These are phyloP conservation scores for Drosophila neoperkinsi DNA, from an alignment of 2,888 invertebrate species.

Conservation along the genomic window DNA sequence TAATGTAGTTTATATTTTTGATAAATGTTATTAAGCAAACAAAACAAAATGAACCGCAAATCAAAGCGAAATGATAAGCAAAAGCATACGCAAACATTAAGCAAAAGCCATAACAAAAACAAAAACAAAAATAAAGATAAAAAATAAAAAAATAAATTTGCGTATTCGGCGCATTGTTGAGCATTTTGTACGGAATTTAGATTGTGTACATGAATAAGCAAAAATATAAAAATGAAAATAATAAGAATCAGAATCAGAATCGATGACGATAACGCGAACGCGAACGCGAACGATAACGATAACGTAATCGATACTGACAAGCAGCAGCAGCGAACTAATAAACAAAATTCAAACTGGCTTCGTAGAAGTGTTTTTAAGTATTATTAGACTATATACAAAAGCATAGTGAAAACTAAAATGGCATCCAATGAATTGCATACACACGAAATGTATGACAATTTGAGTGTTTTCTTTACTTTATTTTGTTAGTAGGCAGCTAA, in stretches of 20 bases:
- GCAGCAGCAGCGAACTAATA: slow-evolving; percentile 59
- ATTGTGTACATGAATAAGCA: slow-evolving; percentile 56
- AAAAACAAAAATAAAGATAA: background rate
- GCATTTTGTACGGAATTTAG: slow-evolving; percentile 74
- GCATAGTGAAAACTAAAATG: slow-evolving; percentile 42
- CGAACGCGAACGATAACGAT: slow-evolving; percentile 16
- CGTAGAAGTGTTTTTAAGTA: slow-evolving; percentile 81
- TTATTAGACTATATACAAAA: slow-evolving; percentile 69
- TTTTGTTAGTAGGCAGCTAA: slow-evolving; percentile 36
- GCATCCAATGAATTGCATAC: slow-evolving; percentile 25
- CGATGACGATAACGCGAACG: slow-evolving; percentile 18
- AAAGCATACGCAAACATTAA: slow-evolving; percentile 33
- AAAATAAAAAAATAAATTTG: slow-evolving; percentile 5
- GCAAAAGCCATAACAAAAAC: slow-evolving; percentile 20
- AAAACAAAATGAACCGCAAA: slow-evolving; percentile 30
- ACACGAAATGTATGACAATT: slow-evolving; percentile 19
- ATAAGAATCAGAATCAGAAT: background rate
- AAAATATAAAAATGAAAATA: slow-evolving; percentile 6
- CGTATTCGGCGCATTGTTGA: slow-evolving; percentile 63
- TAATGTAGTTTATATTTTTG: slow-evolving; percentile 83
- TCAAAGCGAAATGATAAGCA: slow-evolving; percentile 48
- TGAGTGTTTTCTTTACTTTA: slow-evolving; percentile 6
- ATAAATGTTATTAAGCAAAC: slow-evolving; percentile 82
- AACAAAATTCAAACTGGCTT: slow-evolving; percentile 77
- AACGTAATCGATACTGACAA: slow-evolving; percentile 26